Evolutionary conservation across 1,140 invertebrate genomes (phyloP).

Genomic region (Scaptomyza graminum): DNA sequence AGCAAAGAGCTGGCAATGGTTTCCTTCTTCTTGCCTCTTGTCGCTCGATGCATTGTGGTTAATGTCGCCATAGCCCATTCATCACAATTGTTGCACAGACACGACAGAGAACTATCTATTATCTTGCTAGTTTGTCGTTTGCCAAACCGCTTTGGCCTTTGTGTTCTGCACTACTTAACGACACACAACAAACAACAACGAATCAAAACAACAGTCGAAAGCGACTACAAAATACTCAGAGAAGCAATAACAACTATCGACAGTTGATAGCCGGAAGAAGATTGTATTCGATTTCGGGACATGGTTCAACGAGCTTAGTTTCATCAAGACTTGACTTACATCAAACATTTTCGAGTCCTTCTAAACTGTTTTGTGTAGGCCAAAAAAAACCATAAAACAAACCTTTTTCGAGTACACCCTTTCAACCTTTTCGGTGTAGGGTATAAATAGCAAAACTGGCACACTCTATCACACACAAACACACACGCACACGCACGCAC

Average conservation of each 20-base stretch:
- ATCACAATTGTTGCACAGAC: constrained; percentile 50
- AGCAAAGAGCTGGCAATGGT: constrained; percentile 23
- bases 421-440: constrained; percentile 24
- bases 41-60: constrained; percentile 49
- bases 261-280: not conserved
- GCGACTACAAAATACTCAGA: constrained; percentile 26
- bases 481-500: constrained; percentile 3
- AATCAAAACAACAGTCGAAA: constrained; percentile 62
- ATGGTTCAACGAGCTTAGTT: no score
- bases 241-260: not conserved
- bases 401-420: constrained; percentile 20
- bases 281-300: not conserved
- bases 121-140: constrained; percentile 30
- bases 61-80: constrained; percentile 54
- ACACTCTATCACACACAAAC: constrained; percentile 13
- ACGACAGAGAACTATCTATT: constrained; percentile 40
- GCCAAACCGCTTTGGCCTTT: constrained; percentile 68
- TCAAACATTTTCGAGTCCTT: no score
- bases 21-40: constrained; percentile 29
- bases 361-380: no score
- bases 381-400: constrained; percentile 21
- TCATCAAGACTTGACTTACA: no score
- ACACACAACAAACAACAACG: constrained; percentile 61
- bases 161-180: constrained; percentile 55
- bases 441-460: constrained; percentile 37